phyloP scores from a whole-genome alignment of 1,140 invertebrate genomes.

The Dermatophagoides farinae region DNA sequence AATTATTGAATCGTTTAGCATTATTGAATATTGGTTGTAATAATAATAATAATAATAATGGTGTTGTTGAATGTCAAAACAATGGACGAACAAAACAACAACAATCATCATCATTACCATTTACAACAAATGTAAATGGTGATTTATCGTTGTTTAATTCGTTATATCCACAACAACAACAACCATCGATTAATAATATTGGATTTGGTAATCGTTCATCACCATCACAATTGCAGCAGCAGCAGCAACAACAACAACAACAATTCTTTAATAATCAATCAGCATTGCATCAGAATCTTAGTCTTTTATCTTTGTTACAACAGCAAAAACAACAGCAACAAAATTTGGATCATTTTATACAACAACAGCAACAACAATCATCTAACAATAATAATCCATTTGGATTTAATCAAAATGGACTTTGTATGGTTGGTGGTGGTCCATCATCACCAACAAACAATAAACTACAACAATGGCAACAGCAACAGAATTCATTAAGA shows the following conservation, averaged over 20 bases:
- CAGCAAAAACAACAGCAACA: neutral
- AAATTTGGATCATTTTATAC: neutral
- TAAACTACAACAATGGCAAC: neutral
- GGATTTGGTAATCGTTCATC: neutral
- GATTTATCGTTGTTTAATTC: neutral
- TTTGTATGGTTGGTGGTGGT: neutral
- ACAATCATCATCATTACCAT: neutral
- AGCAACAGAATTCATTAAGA: constrained; percentile 10
- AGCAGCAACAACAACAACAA: neutral
- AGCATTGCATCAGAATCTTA: neutral
- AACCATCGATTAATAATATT: neutral
- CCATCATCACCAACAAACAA: neutral
- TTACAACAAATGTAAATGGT: neutral
- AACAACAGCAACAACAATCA: neutral
- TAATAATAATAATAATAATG: too few relatives aligned
- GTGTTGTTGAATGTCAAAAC: neutral
- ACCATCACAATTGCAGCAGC: neutral
- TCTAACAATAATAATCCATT: neutral
- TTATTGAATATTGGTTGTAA: too few relatives aligned
- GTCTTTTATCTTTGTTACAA: neutral
- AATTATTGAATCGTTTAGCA: too few relatives aligned
- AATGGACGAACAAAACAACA: neutral
- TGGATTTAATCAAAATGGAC: neutral
- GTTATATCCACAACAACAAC: neutral
- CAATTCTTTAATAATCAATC: neutral